A percentile compares a stretch with the other conserved stretches of the same genome.
phyloP scores from a whole-genome alignment of 2,797 vertebrate species.

The Poecilia gillii region DNA sequence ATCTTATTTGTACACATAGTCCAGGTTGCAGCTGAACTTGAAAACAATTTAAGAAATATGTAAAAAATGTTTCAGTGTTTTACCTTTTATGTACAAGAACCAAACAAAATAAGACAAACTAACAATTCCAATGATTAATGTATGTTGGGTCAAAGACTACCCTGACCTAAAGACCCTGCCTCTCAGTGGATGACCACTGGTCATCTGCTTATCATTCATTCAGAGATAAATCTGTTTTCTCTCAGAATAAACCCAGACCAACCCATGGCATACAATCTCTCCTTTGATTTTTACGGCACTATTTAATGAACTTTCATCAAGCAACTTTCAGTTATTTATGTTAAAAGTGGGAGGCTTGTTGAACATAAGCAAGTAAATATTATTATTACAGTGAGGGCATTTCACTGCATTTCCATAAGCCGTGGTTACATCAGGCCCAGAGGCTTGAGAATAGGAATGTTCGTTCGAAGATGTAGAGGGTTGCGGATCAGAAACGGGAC shows the following conservation, averaged over 20 bases:
- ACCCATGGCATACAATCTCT: not conserved
- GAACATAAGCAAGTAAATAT: conserved; percentile 9
- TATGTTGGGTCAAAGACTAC: not conserved
- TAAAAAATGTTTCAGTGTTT: not conserved
- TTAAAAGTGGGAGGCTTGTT: conserved; percentile 7
- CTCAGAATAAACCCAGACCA: not conserved
- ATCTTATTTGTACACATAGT: not conserved
- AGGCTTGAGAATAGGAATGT: conserved; percentile 6
- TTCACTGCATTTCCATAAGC: conserved; percentile 4
- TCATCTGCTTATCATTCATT: not conserved
- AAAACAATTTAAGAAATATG: not conserved
- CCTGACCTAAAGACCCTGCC: not conserved
- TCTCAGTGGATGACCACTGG: not conserved
- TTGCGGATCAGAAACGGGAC: not conserved
- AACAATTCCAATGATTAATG: not conserved
- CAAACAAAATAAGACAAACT: not conserved
- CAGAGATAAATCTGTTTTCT: not conserved
- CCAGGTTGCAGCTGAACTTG: not conserved
- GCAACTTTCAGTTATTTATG: not conserved
- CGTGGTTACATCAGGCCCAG: not conserved
- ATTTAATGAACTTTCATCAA: not conserved
- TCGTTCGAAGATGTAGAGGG: not conserved
- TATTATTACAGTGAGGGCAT: conserved; percentile 6
- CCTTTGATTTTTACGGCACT: not conserved
- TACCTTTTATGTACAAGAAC: not conserved